Evolutionary conservation across 2,113 vertebrate genomes (phyloP).

Genomic region (Tyrannus savana): DNA sequence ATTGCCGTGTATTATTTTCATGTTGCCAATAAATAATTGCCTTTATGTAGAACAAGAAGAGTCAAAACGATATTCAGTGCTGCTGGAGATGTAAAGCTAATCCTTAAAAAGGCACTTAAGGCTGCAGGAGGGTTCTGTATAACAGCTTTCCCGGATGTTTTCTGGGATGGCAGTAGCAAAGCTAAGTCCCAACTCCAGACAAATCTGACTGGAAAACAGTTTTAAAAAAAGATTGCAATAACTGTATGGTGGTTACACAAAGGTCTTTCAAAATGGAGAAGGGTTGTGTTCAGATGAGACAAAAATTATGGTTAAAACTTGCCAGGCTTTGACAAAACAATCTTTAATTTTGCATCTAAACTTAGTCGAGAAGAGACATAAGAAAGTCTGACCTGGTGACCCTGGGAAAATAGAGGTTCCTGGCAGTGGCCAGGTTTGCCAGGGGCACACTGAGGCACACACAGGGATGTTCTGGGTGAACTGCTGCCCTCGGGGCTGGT

Average conservation of each 20-base stretch:
- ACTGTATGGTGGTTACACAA: background rate
- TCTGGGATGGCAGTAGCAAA: background rate
- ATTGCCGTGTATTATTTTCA: conserved; percentile 47
- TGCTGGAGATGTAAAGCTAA: conserved; percentile 38
- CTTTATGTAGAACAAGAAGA: conserved; percentile 50
- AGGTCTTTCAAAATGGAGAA: background rate
- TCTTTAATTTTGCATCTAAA: background rate
- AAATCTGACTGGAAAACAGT: background rate
- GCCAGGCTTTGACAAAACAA: background rate
- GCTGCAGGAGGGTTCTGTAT: background rate
- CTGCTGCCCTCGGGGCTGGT: background rate
- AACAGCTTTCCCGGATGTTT: background rate
- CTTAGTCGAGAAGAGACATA: rapidly evolving
- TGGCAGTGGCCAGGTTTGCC: rapidly evolving
- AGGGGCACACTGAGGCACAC: rapidly evolving
- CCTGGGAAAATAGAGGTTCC: rapidly evolving
- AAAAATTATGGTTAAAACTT: background rate
- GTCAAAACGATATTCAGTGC: conserved; percentile 16
- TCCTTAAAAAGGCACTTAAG: background rate
- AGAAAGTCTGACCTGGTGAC: background rate
- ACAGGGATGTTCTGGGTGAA: background rate
- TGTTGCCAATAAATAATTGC: conserved; percentile 56
- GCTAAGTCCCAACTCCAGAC: background rate
- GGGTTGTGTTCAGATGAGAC: no score
- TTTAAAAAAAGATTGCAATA: background rate